A percentile compares a stretch with the other conserved stretches of the same genome.
Conservation (phyloP, 1,140 invertebrate genomes). For the Pogonomyrmex californicus region DNA sequence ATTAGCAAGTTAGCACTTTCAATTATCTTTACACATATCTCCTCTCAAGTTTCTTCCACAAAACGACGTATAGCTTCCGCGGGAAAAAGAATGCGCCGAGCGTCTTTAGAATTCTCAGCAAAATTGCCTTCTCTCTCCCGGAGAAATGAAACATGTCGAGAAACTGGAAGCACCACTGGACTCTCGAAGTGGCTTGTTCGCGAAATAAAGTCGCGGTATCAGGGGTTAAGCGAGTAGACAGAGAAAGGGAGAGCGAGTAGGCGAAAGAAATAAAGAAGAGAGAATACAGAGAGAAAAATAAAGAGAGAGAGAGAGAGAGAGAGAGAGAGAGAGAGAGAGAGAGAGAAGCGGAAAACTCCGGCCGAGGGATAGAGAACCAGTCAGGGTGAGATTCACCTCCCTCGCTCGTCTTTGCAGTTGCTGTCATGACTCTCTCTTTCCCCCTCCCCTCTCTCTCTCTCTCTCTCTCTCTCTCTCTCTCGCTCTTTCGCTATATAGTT, state of each 20-base stretch:
- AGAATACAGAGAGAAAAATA: background rate
- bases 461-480: conserved; percentile 8
- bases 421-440: conserved; percentile 12
- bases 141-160: conserved; percentile 51
- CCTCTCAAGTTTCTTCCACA: background rate
- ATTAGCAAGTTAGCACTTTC: background rate
- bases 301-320: background rate
- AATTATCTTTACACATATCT: conserved; percentile 22
- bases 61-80: background rate
- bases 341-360: conserved; percentile 4
- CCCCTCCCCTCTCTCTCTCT: conserved; percentile 1
- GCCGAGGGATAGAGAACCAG: background rate
- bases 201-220: conserved; percentile 63
- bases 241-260: background rate
- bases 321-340: background rate
- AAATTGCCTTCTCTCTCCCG: conserved; percentile 39
- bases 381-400: conserved; percentile 45
- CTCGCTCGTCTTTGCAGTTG: conserved; percentile 22
- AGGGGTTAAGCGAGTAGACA: conserved; percentile 46
- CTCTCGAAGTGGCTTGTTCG: conserved; percentile 48
- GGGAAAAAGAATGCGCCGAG: background rate
- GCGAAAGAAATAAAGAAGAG: background rate
- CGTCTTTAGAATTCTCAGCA: conserved; percentile 10
- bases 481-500: conserved; percentile 44
- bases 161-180: conserved; percentile 35